Percentiles rank a stretch among this genome's conserved stretches.
phyloP scores from a whole-genome alignment of 2,888 invertebrate genomes.

The Mythimna ferrago region DNA sequence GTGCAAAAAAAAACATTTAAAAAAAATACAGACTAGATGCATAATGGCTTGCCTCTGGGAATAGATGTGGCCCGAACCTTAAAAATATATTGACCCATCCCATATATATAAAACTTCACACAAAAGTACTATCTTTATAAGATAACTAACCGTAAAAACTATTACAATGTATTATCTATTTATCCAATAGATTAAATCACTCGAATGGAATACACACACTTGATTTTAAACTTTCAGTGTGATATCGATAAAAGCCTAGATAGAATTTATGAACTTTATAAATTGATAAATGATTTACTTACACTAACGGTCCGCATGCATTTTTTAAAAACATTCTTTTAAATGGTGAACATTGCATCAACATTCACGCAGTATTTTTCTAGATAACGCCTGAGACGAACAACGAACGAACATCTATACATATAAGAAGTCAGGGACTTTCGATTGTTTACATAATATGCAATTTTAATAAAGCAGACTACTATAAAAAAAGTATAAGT shows the following conservation, averaged over 20 bases:
- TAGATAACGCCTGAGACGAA: conserved; percentile 4
- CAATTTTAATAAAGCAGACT: conserved; percentile 30
- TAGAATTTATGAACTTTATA: conserved; percentile 38
- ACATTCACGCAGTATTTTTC: conserved; percentile 13
- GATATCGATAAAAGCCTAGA: conserved; percentile 49
- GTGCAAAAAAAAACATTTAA: conserved; percentile 13
- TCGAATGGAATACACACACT: conserved; percentile 50
- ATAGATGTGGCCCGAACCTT: conserved; percentile 26
- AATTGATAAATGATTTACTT: conserved; percentile 41
- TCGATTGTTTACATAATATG: not conserved
- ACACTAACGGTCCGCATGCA: conserved; percentile 53
- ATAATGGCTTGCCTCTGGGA: conserved; percentile 54
- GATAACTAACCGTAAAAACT: conserved; percentile 42
- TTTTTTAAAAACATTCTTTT: conserved; percentile 8
- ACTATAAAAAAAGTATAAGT: conserved; percentile 37
- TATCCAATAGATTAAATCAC: conserved; percentile 52
- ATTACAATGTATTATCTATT: conserved; percentile 52
- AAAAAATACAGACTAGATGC: conserved; percentile 57
- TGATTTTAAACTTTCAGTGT: conserved; percentile 52
- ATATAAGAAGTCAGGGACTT: not conserved
- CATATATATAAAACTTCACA: conserved; percentile 36
- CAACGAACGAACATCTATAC: conserved; percentile 15
- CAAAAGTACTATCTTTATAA: conserved; percentile 30
- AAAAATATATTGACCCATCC: conserved; percentile 30
- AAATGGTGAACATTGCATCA: conserved; percentile 1